These are phyloP conservation scores for Oreortyx pictus DNA, from an alignment of 2,797 vertebrate genomes.

Conservation along the genomic window DNA sequence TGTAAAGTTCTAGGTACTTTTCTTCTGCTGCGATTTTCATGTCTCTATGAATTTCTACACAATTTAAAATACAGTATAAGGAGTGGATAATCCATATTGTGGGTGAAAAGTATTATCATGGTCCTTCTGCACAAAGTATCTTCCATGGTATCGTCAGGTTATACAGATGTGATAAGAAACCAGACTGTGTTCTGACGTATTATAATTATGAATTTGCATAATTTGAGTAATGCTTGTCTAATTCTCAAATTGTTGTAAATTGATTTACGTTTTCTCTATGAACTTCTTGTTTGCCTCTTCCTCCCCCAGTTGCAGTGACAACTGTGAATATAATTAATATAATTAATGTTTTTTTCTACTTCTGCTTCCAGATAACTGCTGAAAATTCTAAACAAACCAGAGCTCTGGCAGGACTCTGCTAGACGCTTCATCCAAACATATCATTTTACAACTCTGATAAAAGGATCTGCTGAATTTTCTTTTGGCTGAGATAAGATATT, in stretches of 20 bases:
- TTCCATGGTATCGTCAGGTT: background rate
- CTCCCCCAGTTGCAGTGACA: background rate
- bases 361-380: slow-evolving; percentile 21
- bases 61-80: background rate
- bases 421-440: slow-evolving; percentile 2
- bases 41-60: background rate
- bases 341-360: slow-evolving; percentile 47
- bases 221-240: background rate
- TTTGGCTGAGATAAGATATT: background rate
- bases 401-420: background rate
- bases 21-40: background rate
- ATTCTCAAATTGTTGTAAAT: background rate
- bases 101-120: background rate
- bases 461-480: slow-evolving; percentile 37
- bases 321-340: background rate
- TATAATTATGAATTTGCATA: background rate
- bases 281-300: background rate
- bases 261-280: background rate
- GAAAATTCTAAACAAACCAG: slow-evolving; percentile 51
- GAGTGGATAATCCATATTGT: background rate
- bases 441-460: slow-evolving; percentile 51
- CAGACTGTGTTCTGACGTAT: background rate
- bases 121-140: background rate
- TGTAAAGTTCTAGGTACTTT: background rate
- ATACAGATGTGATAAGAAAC: accelerated